Conservation (phyloP, 1,140 invertebrate genomes). For the Agrypnia vestita region DNA sequence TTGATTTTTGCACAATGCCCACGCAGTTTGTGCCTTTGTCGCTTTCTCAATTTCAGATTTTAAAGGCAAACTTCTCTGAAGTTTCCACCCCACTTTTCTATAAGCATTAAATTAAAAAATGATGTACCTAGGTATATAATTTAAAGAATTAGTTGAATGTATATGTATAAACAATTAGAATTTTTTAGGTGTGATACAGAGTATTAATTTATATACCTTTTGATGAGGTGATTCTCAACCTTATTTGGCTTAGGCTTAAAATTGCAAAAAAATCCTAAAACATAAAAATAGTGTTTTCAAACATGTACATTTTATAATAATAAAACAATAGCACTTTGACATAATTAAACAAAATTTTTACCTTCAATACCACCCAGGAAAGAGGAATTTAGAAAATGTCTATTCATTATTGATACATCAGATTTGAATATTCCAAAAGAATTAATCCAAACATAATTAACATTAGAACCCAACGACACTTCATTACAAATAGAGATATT, state of each 20-base stretch:
- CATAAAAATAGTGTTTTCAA: background rate
- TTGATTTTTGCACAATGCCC: slow-evolving; percentile 7
- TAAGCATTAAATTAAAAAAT: no score
- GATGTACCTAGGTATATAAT: background rate
- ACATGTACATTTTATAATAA: background rate
- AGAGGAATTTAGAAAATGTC: background rate
- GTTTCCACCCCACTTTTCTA: no score
- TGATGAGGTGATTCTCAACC: no score
- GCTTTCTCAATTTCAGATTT: background rate
- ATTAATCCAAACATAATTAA: slow-evolving; percentile 77
- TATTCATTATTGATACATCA: slow-evolving; percentile 47
- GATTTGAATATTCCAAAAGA: slow-evolving; percentile 73
- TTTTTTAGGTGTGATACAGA: background rate
- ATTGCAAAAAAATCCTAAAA: slow-evolving; percentile 4
- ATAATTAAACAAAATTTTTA: background rate
- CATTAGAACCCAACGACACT: slow-evolving; percentile 66
- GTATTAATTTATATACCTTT: no score
- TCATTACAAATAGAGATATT: slow-evolving; percentile 74
- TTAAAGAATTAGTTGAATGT: background rate
- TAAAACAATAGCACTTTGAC: background rate
- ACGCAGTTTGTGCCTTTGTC: slow-evolving; percentile 19
- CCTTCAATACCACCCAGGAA: slow-evolving; percentile 43
- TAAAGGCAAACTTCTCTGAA: no score
- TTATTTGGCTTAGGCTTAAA: background rate
- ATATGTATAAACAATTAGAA: background rate